These are phyloP conservation scores for Argentina silus DNA, from an alignment of 2,797 vertebrate genomes.

Conservation along the genomic window DNA sequence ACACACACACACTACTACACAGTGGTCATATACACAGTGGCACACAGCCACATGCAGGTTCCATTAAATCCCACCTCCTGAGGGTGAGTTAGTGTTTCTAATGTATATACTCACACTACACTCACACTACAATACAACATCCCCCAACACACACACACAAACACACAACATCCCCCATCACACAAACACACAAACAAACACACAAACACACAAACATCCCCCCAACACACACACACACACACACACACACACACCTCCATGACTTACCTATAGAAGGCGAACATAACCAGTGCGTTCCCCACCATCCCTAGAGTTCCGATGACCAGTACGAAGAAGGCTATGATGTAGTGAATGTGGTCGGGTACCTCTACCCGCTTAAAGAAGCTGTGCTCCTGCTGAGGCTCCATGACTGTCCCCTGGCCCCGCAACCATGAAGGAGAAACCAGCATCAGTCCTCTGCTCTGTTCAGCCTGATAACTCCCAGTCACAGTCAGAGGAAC, in stretches of 20 bases:
- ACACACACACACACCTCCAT: slow-evolving; percentile 14
- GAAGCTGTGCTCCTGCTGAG: slow-evolving; percentile 55
- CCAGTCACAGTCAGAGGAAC: neutral
- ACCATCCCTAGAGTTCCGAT: slow-evolving; percentile 74
- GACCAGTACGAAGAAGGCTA: slow-evolving; percentile 72
- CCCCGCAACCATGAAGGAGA: neutral
- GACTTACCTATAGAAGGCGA: slow-evolving; percentile 75
- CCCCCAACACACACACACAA: neutral
- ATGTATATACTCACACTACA: neutral
- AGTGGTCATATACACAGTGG: neutral
- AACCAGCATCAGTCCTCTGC: neutral
- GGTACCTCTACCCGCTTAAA: slow-evolving; percentile 74
- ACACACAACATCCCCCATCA: too few relatives aligned
- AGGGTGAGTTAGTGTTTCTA: too few relatives aligned
- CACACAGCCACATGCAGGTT: neutral
- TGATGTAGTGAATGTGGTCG: slow-evolving; percentile 75
- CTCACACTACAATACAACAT: neutral
- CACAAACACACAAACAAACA: neutral
- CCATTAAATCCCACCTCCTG: too few relatives aligned
- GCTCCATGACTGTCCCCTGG: slow-evolving; percentile 60
- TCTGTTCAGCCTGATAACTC: neutral
- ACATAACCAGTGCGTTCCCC: slow-evolving; percentile 77
- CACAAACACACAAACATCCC: neutral
- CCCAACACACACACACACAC: neutral
- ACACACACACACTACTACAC: slow-evolving; percentile 7